Base-by-base conservation (phyloP, 1,140 invertebrate genomes). In the Dendrolimus kikuchii region DNA sequence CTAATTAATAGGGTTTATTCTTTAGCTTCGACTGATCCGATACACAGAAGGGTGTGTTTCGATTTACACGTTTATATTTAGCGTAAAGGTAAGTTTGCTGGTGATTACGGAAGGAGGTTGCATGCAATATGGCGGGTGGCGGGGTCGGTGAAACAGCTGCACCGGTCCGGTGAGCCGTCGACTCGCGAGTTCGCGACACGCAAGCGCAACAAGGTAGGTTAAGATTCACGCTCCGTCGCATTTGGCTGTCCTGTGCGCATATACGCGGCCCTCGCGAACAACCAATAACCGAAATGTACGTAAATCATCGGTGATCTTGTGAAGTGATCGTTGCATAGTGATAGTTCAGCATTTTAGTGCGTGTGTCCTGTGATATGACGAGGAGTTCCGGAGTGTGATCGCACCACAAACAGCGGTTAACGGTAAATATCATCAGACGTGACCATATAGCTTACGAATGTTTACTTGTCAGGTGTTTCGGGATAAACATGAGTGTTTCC, bases 141-240 rank as follows among this genome's bases (percentile, higher is more conserved):
- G 49, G 10, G 41, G 76, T 85, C 79, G 81, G 69, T 79, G 77
- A 73, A 82, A 56, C 74, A 80, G 79, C 58, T 51, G 55, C 62
- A 62, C 57, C 74, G 74, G 72, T 68, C 64, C 64, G 74, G 68
- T 69, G 64, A 58, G 62, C 23, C 66, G 53, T 10, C 46, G 46
- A 38, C 46, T 7, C 23, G 55, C 50, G 49, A 49, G 51, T 45
- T 38, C 60, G 64, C 74, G 78, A 86, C 82, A 86, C 82, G 82
- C 82, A 82, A 86, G 78, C 80, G 75, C 71, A 68, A 71, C 82
- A 86, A 23, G 82, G 81, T 84, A 81, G 79, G 82, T 84, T 81
- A 84, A 77, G 68, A 70, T 83, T 83, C 66, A 82, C 80, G 82
- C 68, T 81, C 77, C 64, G 77, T 67, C 80, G 80, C 78, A 79